Evolutionary conservation across 2,888 invertebrate species (phyloP), one percentile per base, ranked within the genome.

Genomic region (Lycia hirtaria): DNA sequence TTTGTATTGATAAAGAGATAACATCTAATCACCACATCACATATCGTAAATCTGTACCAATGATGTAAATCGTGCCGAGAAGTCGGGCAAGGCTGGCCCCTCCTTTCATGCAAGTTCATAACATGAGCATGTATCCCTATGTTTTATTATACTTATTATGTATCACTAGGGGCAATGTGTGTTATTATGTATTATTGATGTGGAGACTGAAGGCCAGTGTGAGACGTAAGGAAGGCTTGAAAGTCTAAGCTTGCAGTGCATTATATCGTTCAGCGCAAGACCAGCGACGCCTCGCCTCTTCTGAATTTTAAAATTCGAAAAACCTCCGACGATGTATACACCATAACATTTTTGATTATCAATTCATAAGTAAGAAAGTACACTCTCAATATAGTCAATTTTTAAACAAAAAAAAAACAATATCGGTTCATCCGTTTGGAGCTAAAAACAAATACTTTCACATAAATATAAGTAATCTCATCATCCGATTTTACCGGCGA

Each of bases 31-130:
- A 35, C 53, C 56, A 60, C 40, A 58, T 56, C 66, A 69, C 77
- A 77, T 75, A 79, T 79, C 76, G 75, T 78, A 77, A 51, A 75
- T 76, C 75, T 78, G 73, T 72, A 69, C 69, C 61, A 62, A 52
- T 71, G 76, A 79, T 79, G 75, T 71, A 76, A 79, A 79, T 78
- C 76, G 71, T 69, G 69, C 51, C 70, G 67, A 71, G 70, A 85
- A 75, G 74, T 76, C 81, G 83, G 77, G 83, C 85, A 83, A 85
- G 85, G 85, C 62, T 78, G 76, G 69, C 82, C 77, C 81, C 82
- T 81, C 81, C 83, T 62, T 59, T 47, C 50, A 66, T 26, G 63
- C 72, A 73, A 73, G 73, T 70, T 70, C 73, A 72, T 43, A 50
- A 38, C 43, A 30, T 28, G n/a, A 19, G 33, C 54, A 14, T 7